phyloP scores from a whole-genome alignment of 1,140 invertebrate genomes.

The Contarinia nasturtii region DNA sequence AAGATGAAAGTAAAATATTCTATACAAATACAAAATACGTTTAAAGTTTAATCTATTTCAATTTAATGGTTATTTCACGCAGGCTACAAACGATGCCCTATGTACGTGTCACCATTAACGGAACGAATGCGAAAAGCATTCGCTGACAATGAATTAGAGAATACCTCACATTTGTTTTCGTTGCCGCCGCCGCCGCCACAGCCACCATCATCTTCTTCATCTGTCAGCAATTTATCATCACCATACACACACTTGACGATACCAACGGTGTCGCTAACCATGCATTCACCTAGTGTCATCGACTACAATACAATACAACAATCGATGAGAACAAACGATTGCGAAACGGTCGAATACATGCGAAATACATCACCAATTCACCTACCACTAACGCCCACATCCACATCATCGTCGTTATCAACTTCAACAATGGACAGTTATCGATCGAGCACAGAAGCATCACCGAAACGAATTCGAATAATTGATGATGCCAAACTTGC shows the following conservation, averaged over 20 bases:
- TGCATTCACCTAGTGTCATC: constrained; percentile 8
- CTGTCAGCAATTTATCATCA: constrained; percentile 5
- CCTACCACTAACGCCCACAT: constrained; percentile 5
- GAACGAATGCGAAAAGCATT: constrained; percentile 33
- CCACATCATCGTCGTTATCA: constrained; percentile 3
- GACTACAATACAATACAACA: constrained; percentile 4
- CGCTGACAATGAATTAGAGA: constrained; percentile 31
- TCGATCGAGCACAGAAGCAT: constrained; percentile 9
- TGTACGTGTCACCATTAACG: constrained; percentile 17
- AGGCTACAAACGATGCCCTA: neutral
- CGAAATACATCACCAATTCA: constrained; percentile 9
- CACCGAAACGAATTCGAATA: constrained; percentile 6
- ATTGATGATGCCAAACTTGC: constrained; percentile 17
- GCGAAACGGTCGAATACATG: neutral
- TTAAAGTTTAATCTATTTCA: too few relatives aligned
- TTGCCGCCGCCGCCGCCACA: constrained; percentile 4
- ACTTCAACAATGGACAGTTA: neutral
- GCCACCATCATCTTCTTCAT: constrained; percentile 3
- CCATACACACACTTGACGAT: constrained; percentile 5
- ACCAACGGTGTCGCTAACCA: neutral
- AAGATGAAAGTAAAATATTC: too few relatives aligned
- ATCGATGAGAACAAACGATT: neutral
- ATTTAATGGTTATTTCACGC: neutral
- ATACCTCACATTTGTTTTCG: constrained; percentile 5
- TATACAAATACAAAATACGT: too few relatives aligned